A percentile compares a stretch with the other conserved stretches of the same genome.
These are phyloP conservation scores for Belonocnema kinseyi DNA, from an alignment of 1,140 invertebrate genomes.

Conservation along the genomic window DNA sequence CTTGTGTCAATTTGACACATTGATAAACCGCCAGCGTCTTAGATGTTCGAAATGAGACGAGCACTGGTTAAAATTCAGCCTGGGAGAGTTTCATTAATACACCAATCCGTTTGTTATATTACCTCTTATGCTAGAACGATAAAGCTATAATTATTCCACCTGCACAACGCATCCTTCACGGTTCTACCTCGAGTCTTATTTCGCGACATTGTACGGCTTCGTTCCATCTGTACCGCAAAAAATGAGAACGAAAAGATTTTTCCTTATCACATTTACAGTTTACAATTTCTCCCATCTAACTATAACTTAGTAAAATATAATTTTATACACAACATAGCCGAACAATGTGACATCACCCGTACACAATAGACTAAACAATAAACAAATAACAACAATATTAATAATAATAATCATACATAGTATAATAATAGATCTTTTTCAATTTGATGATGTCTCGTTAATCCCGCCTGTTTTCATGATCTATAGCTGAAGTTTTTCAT, in stretches of 20 bases:
- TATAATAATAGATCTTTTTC: conserved; percentile 34
- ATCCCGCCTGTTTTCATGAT: conserved; percentile 7
- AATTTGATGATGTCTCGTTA: conserved; percentile 15
- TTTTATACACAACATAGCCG: conserved; percentile 57
- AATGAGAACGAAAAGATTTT: not conserved
- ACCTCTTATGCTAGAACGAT: conserved; percentile 60
- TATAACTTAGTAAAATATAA: conserved; percentile 20
- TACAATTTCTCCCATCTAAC: conserved; percentile 1
- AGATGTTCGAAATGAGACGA: conserved; percentile 40
- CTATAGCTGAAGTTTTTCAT: not conserved
- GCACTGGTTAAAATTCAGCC: conserved; percentile 53
- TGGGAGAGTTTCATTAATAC: conserved; percentile 58
- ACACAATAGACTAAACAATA: conserved; percentile 71
- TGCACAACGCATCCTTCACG: conserved; percentile 45
- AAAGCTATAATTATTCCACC: conserved; percentile 59
- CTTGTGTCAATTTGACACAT: conserved; percentile 1
- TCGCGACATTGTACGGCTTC: conserved; percentile 66
- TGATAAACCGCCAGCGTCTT: conserved; percentile 15
- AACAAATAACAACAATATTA: conserved; percentile 73
- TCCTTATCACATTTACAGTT: conserved; percentile 32
- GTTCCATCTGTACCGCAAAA: conserved; percentile 39
- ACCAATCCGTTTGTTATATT: conserved; percentile 64
- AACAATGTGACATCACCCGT: conserved; percentile 65
- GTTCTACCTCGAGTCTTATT: conserved; percentile 55
- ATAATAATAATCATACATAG: conserved; percentile 54